phyloP scores from a whole-genome alignment of 2,113 vertebrate species.

The Brachionichthys hirsutus region DNA sequence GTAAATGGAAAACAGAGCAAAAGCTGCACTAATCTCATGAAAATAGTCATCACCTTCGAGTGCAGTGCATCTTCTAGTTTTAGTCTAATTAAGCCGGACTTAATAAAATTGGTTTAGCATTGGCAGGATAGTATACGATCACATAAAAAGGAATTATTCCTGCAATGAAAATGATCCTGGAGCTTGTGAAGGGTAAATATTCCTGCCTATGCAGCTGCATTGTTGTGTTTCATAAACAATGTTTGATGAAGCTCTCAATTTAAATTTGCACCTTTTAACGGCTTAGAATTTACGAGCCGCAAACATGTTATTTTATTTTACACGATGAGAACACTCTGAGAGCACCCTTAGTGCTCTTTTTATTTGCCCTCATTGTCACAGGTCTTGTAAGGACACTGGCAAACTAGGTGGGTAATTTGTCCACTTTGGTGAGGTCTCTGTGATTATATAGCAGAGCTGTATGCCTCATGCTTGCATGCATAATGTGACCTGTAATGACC shows the following conservation, averaged over 20 bases:
- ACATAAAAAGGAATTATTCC: constrained; percentile 18
- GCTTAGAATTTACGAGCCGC: neutral
- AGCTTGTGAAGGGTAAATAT: constrained; percentile 10
- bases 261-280: neutral
- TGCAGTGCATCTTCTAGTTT: neutral
- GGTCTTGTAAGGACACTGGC: constrained; percentile 20
- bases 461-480: constrained; percentile 10
- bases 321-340: neutral
- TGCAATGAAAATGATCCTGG: constrained; percentile 14
- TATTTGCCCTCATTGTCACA: neutral
- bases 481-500: neutral
- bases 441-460: constrained; percentile 25
- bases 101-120: constrained; percentile 6
- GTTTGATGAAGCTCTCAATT: neutral
- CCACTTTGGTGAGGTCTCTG: neutral
- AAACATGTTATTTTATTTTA: neutral
- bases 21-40: too few species aligned
- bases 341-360: constrained; percentile 3
- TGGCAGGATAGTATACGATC: constrained; percentile 1
- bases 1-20: constrained; percentile 14
- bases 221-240: constrained; percentile 23
- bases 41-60: too few species aligned
- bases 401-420: constrained; percentile 34
- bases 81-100: constrained; percentile 5
- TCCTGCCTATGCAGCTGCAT: constrained; percentile 11